Conservation (phyloP, 2,797 vertebrate species). For the Cacajao melanocephalus region DNA sequence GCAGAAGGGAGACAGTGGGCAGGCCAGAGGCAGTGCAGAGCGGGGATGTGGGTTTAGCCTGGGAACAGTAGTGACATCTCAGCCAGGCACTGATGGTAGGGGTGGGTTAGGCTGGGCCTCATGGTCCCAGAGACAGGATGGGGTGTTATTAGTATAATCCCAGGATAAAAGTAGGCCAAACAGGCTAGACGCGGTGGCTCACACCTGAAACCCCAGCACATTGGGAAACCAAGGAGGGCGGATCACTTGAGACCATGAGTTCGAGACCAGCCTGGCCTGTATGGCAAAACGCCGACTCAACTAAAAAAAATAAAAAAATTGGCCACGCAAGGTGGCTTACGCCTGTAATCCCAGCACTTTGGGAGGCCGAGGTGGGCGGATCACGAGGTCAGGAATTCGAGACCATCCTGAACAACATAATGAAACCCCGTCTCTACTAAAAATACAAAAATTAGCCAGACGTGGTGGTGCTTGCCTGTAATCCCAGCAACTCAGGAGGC, state of each 20-base stretch:
- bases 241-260: neutral
- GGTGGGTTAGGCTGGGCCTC: neutral
- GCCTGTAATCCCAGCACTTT: neutral
- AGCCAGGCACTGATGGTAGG: neutral
- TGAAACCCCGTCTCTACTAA: too few relatives aligned
- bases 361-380: too few relatives aligned
- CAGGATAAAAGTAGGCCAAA: neutral
- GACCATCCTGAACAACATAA: too few relatives aligned
- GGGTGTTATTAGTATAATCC: neutral
- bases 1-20: too few relatives aligned
- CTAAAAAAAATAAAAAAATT: neutral
- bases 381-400: too few relatives aligned
- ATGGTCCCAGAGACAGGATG: neutral
- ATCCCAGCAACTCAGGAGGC: neutral
- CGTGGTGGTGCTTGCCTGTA: too few relatives aligned
- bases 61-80: neutral
- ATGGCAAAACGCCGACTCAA: neutral
- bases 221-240: rapidly evolving
- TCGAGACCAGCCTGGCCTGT: neutral
- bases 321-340: too few relatives aligned
- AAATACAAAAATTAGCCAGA: too few relatives aligned
- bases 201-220: neutral
- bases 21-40: neutral
- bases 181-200: neutral
- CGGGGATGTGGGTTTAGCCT: rapidly evolving